These are phyloP conservation scores for Synergus gifuensis DNA, from an alignment of 2,888 invertebrate species.

Conservation along the genomic window DNA sequence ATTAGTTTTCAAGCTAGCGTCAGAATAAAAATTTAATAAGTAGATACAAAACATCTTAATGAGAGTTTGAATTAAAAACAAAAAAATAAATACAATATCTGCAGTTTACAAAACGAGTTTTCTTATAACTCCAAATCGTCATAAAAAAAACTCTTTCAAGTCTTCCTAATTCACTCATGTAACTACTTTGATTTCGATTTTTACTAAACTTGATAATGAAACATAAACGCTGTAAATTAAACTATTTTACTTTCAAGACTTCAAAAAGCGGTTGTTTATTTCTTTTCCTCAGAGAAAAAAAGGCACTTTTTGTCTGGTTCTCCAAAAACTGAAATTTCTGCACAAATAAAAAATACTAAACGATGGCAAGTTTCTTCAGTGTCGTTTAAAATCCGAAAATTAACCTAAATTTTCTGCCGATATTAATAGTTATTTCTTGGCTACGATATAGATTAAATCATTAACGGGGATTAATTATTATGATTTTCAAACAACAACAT, in stretches of 20 bases:
- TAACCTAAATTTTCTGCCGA: conserved; percentile 13
- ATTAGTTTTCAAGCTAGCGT: too few relatives aligned
- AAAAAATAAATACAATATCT: conserved; percentile 45
- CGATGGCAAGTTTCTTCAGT: conserved; percentile 16
- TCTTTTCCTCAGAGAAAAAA: not conserved
- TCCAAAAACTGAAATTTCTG: not conserved
- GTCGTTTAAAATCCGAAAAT: conserved; percentile 6
- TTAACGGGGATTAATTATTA: conserved; percentile 20
- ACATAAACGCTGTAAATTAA: not conserved
- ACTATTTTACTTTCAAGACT: not conserved
- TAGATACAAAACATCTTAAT: conserved; percentile 37
- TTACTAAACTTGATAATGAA: not conserved
- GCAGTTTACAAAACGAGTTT: not conserved
- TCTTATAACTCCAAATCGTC: not conserved
- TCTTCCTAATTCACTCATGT: not conserved
- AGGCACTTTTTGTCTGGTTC: not conserved
- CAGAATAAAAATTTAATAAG: conserved; percentile 42
- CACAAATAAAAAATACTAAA: not conserved
- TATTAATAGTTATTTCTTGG: conserved; percentile 5
- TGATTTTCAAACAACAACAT: conserved; percentile 8
- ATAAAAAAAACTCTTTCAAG: not conserved
- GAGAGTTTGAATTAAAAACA: too few relatives aligned
- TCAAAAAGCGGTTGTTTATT: not conserved
- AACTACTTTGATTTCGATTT: not conserved
- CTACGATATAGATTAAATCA: conserved; percentile 20